Evolutionary conservation across 2,797 vertebrate species (phyloP), one percentile per base, ranked within the genome.

Genomic region (Dallia pectoralis): DNA sequence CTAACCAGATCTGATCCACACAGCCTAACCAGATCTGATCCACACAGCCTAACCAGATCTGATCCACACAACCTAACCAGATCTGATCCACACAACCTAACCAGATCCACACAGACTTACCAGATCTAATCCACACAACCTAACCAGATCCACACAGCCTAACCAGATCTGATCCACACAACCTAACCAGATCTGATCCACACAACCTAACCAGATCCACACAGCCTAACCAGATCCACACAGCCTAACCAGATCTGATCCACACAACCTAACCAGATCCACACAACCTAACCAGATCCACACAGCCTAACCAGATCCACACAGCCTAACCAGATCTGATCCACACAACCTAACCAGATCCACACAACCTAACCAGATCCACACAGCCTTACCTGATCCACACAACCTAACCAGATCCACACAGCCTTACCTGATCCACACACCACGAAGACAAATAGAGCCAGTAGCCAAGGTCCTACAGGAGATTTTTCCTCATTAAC

Each of bases 381-480:
- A 33, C 14, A 59, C 69, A 33, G 4, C 6, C 68, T 51, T 36
- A 36, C 33, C 48, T 4, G 18, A 51, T 53, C 49, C 33, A 36
- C 33, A 36, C 33, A 36, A 36, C 3, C 33, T 36, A 3, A 36
- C 33, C n/a, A n/a, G n/a, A n/a, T n/a, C n/a, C 70, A 16, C 66
- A 19, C 36, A 32, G 16, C 8, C 63, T 65, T 67, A 67, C 64
- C 65, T 86, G 94, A 95, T 71, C 94, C 94, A 86, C 93, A 95
- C 77, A 95, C 93, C 77, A 95, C 93, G 0, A 95, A 95, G 75
- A 95, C 93, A 15, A 95, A 95, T 0, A 95, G 89, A 0, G 94
- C 93, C 32, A 95, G 83, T 16, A 95, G 88, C 94, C 94, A 95
- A 0, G 94, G 94, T 0, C 93, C 94, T 47, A 94, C 94, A 0